A percentile compares a stretch with the other conserved stretches of the same genome.
phyloP scores from a whole-genome alignment of 1,140 invertebrate genomes.

The Drosophila busckii region DNA sequence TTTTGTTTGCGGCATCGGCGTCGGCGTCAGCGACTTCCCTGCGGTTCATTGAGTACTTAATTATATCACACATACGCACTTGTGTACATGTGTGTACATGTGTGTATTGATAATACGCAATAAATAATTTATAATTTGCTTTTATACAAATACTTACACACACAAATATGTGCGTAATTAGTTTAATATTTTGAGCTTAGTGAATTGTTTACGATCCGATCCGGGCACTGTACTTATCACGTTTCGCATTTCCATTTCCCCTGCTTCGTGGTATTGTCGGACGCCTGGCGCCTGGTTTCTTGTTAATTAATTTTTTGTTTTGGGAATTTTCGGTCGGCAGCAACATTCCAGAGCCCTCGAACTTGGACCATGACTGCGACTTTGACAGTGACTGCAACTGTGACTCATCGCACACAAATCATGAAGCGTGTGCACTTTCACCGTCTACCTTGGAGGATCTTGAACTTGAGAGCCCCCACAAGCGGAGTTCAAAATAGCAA shows the following conservation, averaged over 20 bases:
- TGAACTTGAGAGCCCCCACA: constrained; percentile 13
- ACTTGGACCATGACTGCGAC: not conserved
- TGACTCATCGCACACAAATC: constrained; percentile 48
- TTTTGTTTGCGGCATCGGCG: constrained; percentile 16
- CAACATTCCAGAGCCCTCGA: constrained; percentile 44
- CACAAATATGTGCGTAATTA: not conserved
- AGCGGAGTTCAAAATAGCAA: constrained; percentile 16
- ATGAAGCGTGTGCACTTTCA: constrained; percentile 41
- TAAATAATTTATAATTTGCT: constrained; percentile 26
- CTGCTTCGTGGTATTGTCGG: no score
- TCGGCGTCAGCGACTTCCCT: constrained; percentile 60
- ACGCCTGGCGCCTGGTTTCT: constrained; percentile 17
- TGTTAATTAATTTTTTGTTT: constrained; percentile 23
- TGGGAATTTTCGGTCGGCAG: constrained; percentile 37
- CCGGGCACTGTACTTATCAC: constrained; percentile 47
- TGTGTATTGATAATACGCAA: constrained; percentile 11
- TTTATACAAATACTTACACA: constrained; percentile 33
- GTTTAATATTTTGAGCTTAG: constrained; percentile 5
- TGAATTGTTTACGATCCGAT: constrained; percentile 17
- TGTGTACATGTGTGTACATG: no score
- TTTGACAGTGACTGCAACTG: not conserved
- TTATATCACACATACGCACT: constrained; percentile 38
- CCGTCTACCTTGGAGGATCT: constrained; percentile 31
- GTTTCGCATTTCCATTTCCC: constrained; percentile 52
- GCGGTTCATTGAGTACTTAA: constrained; percentile 73